Conservation (phyloP, 2,797 vertebrate genomes). For the Miopithecus talapoin region DNA sequence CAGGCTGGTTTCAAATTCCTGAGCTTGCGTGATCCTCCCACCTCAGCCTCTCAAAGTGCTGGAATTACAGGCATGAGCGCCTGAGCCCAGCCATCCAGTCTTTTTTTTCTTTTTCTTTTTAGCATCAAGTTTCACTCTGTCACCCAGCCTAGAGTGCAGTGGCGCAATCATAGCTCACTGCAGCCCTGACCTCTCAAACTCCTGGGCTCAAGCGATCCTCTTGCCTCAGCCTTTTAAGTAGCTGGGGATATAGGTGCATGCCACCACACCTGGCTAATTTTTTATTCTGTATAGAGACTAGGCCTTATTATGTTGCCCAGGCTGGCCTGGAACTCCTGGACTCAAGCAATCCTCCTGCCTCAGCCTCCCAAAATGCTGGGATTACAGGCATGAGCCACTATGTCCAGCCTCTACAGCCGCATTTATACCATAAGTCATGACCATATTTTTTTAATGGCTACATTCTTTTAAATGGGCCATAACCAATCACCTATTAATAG, state of each 20-base stretch:
- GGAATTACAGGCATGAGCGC: background rate
- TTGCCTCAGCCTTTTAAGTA: background rate
- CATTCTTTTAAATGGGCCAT: background rate
- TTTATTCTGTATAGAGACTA: background rate
- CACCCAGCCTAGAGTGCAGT: background rate
- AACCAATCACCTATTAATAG: background rate
- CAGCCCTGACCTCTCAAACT: background rate
- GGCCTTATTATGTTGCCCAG: background rate
- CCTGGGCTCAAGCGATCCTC: background rate
- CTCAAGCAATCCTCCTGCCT: background rate
- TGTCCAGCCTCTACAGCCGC: background rate
- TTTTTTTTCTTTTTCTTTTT: no score
- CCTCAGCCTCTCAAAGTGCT: background rate
- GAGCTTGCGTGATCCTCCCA: background rate
- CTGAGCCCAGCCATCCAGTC: background rate
- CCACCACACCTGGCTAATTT: background rate
- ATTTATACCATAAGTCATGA: background rate
- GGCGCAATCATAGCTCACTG: background rate
- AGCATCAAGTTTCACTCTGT: background rate
- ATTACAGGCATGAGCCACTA: background rate
- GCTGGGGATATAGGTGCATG: background rate
- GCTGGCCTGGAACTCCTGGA: background rate
- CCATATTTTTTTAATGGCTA: background rate
- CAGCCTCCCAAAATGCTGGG: background rate
- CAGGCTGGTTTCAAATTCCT: background rate